phyloP scores from a whole-genome alignment of 2,797 vertebrate species.

The Notolabrus celidotus region DNA sequence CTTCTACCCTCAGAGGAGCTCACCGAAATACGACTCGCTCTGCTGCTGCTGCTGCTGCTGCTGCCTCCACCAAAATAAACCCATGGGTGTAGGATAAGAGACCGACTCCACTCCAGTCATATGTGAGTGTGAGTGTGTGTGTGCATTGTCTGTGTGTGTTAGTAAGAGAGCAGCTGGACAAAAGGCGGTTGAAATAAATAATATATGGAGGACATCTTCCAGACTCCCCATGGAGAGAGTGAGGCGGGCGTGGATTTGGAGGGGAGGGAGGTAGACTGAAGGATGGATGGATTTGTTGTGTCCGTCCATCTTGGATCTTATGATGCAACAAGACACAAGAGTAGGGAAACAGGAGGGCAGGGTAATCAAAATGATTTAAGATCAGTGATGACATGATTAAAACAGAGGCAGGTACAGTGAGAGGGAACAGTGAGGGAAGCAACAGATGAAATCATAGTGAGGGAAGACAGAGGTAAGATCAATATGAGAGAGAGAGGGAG shows the following conservation, averaged over 20 bases:
- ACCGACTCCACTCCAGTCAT: slow-evolving; percentile 31
- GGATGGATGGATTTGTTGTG: slow-evolving; percentile 34
- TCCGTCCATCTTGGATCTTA: slow-evolving; percentile 47
- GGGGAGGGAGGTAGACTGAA: slow-evolving; percentile 22
- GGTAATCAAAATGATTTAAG: slow-evolving; percentile 23
- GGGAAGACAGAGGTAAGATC: not conserved
- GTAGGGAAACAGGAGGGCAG: not conserved
- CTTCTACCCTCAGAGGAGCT: slow-evolving; percentile 31
- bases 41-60: slow-evolving; percentile 34
- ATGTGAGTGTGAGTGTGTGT: not conserved
- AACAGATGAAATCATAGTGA: not conserved
- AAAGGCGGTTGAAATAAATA: slow-evolving; percentile 64
- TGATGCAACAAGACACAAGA: slow-evolving; percentile 20
- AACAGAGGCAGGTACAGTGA: slow-evolving; percentile 2
- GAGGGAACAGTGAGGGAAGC: too few relatives aligned
- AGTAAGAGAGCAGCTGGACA: slow-evolving; percentile 63
- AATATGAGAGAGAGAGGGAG: too few relatives aligned
- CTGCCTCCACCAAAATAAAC: slow-evolving; percentile 47
- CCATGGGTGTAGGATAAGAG: slow-evolving; percentile 47
- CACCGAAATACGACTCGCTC: slow-evolving; percentile 37
- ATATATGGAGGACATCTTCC: slow-evolving; percentile 63
- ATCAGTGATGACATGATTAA: slow-evolving; percentile 14
- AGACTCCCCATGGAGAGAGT: slow-evolving; percentile 53
- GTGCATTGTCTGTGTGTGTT: slow-evolving; percentile 11
- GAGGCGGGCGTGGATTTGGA: slow-evolving; percentile 41